Conservation (phyloP, 2,113 vertebrate genomes). For the Nettapus auritus region DNA sequence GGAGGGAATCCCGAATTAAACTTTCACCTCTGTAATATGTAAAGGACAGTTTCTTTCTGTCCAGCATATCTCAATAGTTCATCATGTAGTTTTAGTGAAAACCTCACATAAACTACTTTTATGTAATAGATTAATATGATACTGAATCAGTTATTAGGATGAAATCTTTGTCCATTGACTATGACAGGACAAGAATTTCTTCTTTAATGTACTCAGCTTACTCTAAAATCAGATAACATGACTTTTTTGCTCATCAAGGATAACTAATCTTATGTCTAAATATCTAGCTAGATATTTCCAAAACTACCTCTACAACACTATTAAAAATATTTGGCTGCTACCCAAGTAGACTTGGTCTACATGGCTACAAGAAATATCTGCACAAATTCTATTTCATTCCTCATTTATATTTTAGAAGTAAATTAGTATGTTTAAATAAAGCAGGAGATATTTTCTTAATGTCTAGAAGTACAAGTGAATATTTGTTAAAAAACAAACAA, state of each 20-base stretch:
- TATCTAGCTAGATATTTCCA: neutral
- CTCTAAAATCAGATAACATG: constrained; percentile 14
- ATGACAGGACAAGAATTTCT: neutral
- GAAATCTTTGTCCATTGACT: neutral
- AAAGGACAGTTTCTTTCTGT: neutral
- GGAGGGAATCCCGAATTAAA: neutral
- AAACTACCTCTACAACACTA: neutral
- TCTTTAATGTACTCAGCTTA: neutral
- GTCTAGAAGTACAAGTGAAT: neutral
- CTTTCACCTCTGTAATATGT: neutral
- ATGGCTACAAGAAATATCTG: neutral
- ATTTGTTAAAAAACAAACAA: neutral
- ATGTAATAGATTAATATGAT: neutral
- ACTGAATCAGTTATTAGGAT: neutral
- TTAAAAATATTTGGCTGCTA: constrained; percentile 5
- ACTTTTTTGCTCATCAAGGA: neutral
- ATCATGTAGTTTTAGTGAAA: neutral
- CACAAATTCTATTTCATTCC: neutral
- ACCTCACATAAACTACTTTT: neutral
- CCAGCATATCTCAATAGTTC: neutral
- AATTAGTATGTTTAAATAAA: neutral
- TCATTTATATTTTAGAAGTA: neutral
- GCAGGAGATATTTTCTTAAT: neutral
- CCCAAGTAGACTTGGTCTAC: neutral
- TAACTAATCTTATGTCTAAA: neutral